A percentile compares a stretch with the other conserved stretches of the same genome.
Evolutionary conservation across 2,113 vertebrate species (phyloP).

Genomic region (Datnioides undecimradiatus): DNA sequence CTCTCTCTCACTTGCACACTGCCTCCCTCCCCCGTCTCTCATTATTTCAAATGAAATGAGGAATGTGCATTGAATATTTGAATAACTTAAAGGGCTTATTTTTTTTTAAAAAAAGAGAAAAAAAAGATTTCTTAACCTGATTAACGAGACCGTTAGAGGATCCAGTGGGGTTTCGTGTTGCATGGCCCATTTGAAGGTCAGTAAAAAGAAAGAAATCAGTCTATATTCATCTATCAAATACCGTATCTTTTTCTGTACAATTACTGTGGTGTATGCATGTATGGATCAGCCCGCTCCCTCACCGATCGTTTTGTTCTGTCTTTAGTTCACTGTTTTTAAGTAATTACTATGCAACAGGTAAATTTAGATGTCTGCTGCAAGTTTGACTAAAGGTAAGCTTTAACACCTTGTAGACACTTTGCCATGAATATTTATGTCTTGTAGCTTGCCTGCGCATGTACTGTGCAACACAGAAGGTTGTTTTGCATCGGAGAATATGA

Average conservation of each 20-base stretch:
- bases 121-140: conserved; percentile 71
- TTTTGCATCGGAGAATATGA: conserved; percentile 67
- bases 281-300: not conserved
- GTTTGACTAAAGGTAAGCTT: conserved; percentile 43
- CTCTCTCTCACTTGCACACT: conserved; percentile 41
- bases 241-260: not conserved
- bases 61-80: conserved; percentile 76
- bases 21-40: conserved; percentile 61
- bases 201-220: conserved; percentile 42
- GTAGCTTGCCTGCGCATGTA: conserved; percentile 43
- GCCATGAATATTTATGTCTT: conserved; percentile 57
- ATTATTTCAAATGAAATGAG: conserved; percentile 80
- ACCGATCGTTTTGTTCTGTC: not conserved
- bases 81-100: conserved; percentile 76
- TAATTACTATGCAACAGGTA: conserved; percentile 35
- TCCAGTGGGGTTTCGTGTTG: conserved; percentile 52
- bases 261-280: not conserved
- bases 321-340: not conserved
- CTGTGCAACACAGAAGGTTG: conserved; percentile 58
- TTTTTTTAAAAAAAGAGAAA: conserved; percentile 55
- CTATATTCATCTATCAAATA: not conserved
- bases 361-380: conserved; percentile 42
- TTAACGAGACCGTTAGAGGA: conserved; percentile 76
- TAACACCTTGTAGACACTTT: conserved; percentile 47
- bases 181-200: conserved; percentile 70